phyloP scores from a whole-genome alignment of 1,140 invertebrate species.

The Solen grandis region DNA sequence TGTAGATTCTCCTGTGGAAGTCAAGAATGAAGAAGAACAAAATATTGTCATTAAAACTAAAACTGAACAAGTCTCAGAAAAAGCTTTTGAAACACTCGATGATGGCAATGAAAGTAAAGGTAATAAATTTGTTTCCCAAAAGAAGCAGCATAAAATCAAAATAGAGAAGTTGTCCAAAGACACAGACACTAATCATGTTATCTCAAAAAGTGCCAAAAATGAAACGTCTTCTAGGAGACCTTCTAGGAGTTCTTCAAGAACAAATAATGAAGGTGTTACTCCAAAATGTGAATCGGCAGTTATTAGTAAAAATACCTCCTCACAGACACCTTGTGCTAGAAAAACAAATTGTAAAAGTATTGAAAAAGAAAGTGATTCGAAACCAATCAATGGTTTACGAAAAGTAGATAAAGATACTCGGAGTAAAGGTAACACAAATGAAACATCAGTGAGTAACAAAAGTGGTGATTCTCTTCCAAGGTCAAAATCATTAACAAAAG shows the following conservation, averaged over 20 bases:
- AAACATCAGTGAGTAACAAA: not conserved
- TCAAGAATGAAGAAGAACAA: too few species aligned
- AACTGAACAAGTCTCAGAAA: not conserved
- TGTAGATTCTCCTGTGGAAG: too few species aligned
- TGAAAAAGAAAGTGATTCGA: not conserved
- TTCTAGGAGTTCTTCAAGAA: too few species aligned
- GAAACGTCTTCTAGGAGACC: too few species aligned
- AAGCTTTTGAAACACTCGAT: not conserved
- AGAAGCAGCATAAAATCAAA: not conserved
- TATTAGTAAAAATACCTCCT: too few species aligned
- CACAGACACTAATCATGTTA: not conserved
- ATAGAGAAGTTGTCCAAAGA: not conserved
- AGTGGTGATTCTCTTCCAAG: not conserved
- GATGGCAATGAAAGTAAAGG: not conserved
- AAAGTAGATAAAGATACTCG: not conserved
- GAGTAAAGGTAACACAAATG: not conserved
- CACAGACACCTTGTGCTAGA: too few species aligned
- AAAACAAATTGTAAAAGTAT: constrained; percentile 9
- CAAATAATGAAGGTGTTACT: too few species aligned
- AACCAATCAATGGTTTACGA: constrained; percentile 6
- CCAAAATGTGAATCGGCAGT: too few species aligned
- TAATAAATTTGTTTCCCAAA: not conserved
- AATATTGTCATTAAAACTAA: not conserved
- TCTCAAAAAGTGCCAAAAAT: not conserved
- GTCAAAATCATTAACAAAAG: not conserved